These are phyloP conservation scores for Alviniconcha marisindica DNA, from an alignment of 1,140 invertebrate genomes.

Conservation along the genomic window DNA sequence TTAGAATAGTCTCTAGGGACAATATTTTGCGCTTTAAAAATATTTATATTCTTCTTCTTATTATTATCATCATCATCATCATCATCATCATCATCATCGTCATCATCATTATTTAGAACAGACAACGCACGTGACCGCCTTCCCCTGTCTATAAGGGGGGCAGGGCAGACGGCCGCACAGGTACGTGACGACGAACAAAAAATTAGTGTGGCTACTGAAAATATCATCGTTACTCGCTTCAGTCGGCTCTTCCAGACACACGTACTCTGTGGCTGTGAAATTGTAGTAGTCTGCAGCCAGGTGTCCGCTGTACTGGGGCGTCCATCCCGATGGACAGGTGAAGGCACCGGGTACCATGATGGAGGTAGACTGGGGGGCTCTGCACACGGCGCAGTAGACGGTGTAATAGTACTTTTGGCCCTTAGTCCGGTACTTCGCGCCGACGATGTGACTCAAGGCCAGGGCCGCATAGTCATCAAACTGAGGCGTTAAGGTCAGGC, in stretches of 20 bases:
- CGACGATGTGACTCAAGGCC: not conserved
- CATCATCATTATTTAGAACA: too few species aligned
- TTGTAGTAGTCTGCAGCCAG: not conserved
- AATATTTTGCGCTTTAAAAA: not conserved
- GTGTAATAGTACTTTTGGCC: not conserved
- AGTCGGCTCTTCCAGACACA: not conserved
- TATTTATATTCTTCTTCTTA: not conserved
- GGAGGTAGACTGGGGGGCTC: conserved; percentile 11
- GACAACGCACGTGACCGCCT: not conserved
- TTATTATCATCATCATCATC: not conserved
- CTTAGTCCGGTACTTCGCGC: not conserved
- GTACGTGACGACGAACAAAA: not conserved
- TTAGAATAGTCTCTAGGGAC: not conserved
- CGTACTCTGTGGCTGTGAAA: not conserved
- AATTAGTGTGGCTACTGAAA: not conserved
- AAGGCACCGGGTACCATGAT: not conserved
- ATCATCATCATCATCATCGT: too few species aligned
- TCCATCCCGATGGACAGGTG: not conserved
- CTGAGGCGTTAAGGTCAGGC: not conserved
- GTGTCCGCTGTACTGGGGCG: not conserved
- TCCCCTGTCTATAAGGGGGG: not conserved
- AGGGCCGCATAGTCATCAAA: not conserved
- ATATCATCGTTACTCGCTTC: not conserved
- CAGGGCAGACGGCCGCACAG: not conserved
- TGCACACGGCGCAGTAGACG: not conserved